A percentile compares a stretch with the other conserved stretches of the same genome.
Conservation (phyloP, 2,888 invertebrate species). For the Aspidiotus destructor region DNA sequence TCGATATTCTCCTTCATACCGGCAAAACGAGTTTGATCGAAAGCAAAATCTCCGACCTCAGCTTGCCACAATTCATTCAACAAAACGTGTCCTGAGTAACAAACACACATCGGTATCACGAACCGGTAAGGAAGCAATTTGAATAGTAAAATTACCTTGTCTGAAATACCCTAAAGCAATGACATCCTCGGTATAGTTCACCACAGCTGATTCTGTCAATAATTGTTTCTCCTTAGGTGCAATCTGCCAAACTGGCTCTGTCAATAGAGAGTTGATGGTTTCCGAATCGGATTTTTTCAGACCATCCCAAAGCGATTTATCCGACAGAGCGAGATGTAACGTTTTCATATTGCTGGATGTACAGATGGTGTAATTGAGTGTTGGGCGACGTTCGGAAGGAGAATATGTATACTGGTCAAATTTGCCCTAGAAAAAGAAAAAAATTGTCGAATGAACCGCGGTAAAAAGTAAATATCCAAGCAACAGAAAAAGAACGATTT, state of each 20-base stretch:
- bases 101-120: neutral
- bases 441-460: neutral
- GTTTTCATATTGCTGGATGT: conserved; percentile 67
- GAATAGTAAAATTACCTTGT: conserved; percentile 49
- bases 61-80: conserved; percentile 44
- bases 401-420: conserved; percentile 71
- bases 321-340: conserved; percentile 66
- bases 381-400: conserved; percentile 57
- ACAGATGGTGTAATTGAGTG: conserved; percentile 76
- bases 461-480: neutral
- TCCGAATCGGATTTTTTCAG: conserved; percentile 62
- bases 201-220: conserved; percentile 58
- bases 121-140: neutral
- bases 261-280: conserved; percentile 62
- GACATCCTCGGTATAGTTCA: conserved; percentile 73
- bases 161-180: conserved; percentile 66
- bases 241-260: conserved; percentile 81
- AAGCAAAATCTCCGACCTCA: conserved; percentile 60
- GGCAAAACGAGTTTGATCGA: conserved; percentile 69
- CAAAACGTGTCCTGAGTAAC: conserved; percentile 40
- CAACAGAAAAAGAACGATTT: neutral
- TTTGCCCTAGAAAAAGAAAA: conserved; percentile 56
- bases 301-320: conserved; percentile 75
- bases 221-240: conserved; percentile 58
- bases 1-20: conserved; percentile 67